A percentile compares a stretch with the other conserved stretches of the same genome.
phyloP scores from a whole-genome alignment of 2,113 vertebrate species.

The Casuarius casuarius region DNA sequence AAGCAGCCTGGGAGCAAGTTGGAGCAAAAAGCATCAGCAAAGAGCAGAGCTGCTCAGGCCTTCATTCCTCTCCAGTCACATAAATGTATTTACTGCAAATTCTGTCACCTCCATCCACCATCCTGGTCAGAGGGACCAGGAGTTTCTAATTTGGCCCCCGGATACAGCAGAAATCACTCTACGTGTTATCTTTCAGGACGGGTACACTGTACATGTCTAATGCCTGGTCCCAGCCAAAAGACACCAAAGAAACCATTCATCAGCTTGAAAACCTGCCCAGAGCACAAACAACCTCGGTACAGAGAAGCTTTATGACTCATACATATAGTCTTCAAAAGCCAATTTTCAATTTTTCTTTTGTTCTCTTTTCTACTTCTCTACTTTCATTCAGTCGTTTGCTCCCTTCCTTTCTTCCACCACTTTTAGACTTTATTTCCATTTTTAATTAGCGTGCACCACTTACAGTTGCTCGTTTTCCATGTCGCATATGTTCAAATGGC shows the following conservation, averaged over 20 bases:
- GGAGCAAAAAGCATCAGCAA: no score
- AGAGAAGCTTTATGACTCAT: background rate
- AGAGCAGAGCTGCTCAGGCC: background rate
- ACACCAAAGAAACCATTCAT: background rate
- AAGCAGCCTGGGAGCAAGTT: background rate
- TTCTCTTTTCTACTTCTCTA: background rate
- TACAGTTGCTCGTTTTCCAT: no score
- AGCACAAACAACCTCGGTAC: no score
- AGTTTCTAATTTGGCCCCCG: background rate
- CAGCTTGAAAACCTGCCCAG: background rate
- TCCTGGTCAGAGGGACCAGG: background rate
- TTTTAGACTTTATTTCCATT: background rate
- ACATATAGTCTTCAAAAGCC: background rate
- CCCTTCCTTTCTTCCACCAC: background rate
- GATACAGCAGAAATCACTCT: background rate
- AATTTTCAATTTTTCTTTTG: background rate
- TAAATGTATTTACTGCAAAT: background rate
- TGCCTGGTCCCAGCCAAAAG: background rate
- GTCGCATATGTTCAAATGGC: no score
- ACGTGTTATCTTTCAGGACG: background rate
- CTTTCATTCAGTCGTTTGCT: background rate
- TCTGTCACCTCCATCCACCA: background rate
- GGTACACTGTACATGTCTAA: no score
- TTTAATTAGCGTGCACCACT: background rate
- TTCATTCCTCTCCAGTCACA: background rate